Conservation (phyloP, 1,140 invertebrate genomes). For the Scaptodrosophila lebanonensis region DNA sequence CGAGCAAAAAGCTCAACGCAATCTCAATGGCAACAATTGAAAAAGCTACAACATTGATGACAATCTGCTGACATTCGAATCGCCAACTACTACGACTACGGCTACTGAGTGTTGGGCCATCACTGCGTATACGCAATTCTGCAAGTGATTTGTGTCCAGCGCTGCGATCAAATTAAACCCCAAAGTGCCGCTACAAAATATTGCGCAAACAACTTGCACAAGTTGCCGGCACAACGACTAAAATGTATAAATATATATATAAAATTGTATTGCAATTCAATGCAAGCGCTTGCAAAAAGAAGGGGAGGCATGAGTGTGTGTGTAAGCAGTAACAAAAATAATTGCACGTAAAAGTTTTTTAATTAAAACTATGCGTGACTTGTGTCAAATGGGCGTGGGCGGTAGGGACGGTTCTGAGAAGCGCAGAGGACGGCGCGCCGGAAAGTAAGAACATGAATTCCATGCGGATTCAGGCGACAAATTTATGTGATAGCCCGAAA, state of each 20-base stretch:
- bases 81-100: too few species aligned
- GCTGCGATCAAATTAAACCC: constrained; percentile 1
- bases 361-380: constrained; percentile 69
- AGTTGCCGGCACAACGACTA: background rate
- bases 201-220: background rate
- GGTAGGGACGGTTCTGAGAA: constrained; percentile 4
- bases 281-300: constrained; percentile 8
- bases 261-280: constrained; percentile 43
- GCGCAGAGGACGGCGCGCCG: background rate
- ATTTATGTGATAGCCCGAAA: too few species aligned
- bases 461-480: too few species aligned
- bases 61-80: constrained; percentile 59
- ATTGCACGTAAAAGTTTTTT: constrained; percentile 70
- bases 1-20: background rate
- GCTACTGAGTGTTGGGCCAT: too few species aligned
- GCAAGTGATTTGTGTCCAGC: constrained; percentile 28
- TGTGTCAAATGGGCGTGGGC: constrained; percentile 59
- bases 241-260: constrained; percentile 9
- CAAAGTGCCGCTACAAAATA: constrained; percentile 9
- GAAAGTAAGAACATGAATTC: too few species aligned
- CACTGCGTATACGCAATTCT: constrained; percentile 45
- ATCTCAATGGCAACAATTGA: background rate
- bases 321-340: constrained; percentile 39
- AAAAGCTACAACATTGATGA: constrained; percentile 19
- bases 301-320: constrained; percentile 2